Evolutionary conservation across 2,113 vertebrate species (phyloP).

Genomic region (Calonectris borealis): DNA sequence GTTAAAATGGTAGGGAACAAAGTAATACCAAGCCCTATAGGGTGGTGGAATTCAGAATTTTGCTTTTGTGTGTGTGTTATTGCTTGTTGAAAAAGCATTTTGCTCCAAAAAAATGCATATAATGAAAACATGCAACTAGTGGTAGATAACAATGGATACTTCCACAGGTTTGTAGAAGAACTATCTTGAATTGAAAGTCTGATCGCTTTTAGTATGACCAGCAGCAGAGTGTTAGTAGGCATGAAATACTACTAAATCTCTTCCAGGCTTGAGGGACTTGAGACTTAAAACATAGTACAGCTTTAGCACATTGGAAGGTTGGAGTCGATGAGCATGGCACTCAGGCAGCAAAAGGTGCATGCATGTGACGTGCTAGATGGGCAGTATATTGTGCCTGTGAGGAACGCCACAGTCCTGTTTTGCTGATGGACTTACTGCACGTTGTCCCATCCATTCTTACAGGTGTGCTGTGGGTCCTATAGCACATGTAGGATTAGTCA

Average conservation of each 20-base stretch:
- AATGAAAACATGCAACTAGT: not conserved
- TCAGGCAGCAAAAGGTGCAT: not conserved
- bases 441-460: conserved; percentile 72
- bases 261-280: not conserved
- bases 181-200: not conserved
- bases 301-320: not conserved
- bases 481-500: conserved; percentile 62
- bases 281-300: not conserved
- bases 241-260: not conserved
- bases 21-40: not conserved
- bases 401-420: conserved; percentile 67
- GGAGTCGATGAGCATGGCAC: not conserved
- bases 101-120: not conserved
- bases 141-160: not conserved
- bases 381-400: conserved; percentile 33
- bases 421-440: conserved; percentile 71
- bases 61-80: not conserved
- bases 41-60: not conserved
- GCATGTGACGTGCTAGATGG: conserved; percentile 64
- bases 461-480: conserved; percentile 49
- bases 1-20: not conserved
- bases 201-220: not conserved
- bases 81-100: not conserved
- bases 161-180: not conserved
- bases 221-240: not conserved